Evolutionary conservation across 2,113 vertebrate genomes (phyloP), one percentile per base, ranked within the genome.

Genomic region (Otolemur garnettii): DNA sequence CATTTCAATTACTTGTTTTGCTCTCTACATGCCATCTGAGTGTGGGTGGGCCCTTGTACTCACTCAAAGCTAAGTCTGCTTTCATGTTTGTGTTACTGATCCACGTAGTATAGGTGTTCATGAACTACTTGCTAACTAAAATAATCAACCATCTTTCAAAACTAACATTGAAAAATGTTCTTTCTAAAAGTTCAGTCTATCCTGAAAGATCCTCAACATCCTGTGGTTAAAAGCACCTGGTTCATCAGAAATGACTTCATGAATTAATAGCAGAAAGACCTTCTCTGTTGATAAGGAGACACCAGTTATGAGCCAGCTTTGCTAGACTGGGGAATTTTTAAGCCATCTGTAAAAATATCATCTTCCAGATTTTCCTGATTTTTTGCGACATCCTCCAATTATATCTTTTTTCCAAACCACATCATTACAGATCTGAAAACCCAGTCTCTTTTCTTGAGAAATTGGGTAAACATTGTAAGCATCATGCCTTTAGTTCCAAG

Each of bases 81-180:
- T 94, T 72, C 59, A 14, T 59, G 38, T 84, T 90, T 89, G 33
- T 21, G 42, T 95, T 92, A 87, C 69, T 71, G 22, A 91, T 74
- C 38, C 69, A 7, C 72, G 77, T 90, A 71, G 60, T 88, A 38
- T 19, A 64, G 24, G 2, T 89, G 53, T 60, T 91, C 45, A 80
- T 79, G 59, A 89, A 94, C 75, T 82, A 79, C 74, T 91, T 60
- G 28, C 68, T 79, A 96, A 87, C 45, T 55, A 80, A 94, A 95
- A 85, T 95, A 95, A 94, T 80, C 13, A 0, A 6, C 19, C 59
- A 38, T 66, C 60, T 93, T 87, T 90, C 28, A 90, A 95, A 91
- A 91, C 62, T 30, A 95, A 87, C 80, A 71, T 24, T 84, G 66
- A 90, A 15, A 94, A 95, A 69, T 60, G 2, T 79, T 91, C 68